Percentiles rank a stretch among this genome's conserved stretches.
Conservation (phyloP, 2,113 vertebrate species). For the Nothobranchius furzeri region DNA sequence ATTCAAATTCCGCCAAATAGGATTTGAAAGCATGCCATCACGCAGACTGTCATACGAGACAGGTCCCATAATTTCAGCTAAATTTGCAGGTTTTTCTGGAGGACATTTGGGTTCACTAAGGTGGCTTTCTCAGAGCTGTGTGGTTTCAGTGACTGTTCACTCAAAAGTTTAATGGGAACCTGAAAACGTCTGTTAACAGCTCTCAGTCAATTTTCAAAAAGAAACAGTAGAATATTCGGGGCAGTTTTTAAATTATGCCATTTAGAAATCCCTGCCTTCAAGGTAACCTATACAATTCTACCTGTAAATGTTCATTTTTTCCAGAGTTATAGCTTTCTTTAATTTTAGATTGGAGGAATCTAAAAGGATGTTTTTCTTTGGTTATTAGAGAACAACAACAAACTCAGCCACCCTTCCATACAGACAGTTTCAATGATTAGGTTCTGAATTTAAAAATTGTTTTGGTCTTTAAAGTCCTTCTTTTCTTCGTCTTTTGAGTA, state of each 20-base stretch:
- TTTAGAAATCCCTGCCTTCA: no score
- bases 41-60: constrained; percentile 58
- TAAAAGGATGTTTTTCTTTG: no score
- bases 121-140: constrained; percentile 23
- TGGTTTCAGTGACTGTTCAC: no score
- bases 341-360: no score
- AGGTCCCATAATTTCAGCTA: constrained; percentile 60
- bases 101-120: constrained; percentile 19
- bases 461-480: constrained; percentile 55
- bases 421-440: background rate
- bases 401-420: no score
- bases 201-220: constrained; percentile 22
- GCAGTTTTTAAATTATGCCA: constrained; percentile 30
- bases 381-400: no score
- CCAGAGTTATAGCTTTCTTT: no score
- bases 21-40: constrained; percentile 74
- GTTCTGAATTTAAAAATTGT: constrained; percentile 51
- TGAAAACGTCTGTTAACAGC: no score
- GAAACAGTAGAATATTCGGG: constrained; percentile 16
- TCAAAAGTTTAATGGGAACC: constrained; percentile 48
- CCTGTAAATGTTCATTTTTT: no score
- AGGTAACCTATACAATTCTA: no score
- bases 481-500: constrained; percentile 51
- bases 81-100: constrained; percentile 17
- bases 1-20: constrained; percentile 61